phyloP scores from a whole-genome alignment of 92 coral and sea anemone species.

The Montipora capitata region DNA sequence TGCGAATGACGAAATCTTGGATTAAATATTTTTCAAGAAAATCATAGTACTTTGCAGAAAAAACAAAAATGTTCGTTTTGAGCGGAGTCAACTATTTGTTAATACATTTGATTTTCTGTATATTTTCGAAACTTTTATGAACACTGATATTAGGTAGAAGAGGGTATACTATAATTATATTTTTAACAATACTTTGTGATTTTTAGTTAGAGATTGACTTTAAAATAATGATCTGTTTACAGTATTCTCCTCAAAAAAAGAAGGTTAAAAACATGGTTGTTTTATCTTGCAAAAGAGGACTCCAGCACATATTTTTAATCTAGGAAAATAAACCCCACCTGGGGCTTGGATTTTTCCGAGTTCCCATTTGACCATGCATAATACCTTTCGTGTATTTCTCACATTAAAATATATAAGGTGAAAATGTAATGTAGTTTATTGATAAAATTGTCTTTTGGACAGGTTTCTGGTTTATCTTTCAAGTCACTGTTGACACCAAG shows the following conservation, averaged over 20 bases:
- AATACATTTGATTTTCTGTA: too few relatives aligned
- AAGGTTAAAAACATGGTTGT: background rate
- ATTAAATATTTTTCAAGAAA: background rate
- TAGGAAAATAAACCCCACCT: too few relatives aligned
- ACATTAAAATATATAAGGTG: background rate
- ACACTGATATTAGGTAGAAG: too few relatives aligned
- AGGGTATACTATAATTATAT: too few relatives aligned
- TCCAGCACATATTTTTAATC: background rate
- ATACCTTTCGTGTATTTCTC: background rate
- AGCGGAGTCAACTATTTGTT: too few relatives aligned
- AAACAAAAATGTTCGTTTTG: background rate
- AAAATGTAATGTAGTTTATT: background rate
- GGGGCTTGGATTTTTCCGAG: too few relatives aligned
- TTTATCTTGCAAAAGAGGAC: background rate
- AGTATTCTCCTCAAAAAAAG: background rate
- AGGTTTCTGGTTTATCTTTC: too few relatives aligned
- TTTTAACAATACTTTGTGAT: too few relatives aligned
- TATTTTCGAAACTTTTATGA: too few relatives aligned
- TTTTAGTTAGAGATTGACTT: background rate
- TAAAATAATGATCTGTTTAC: background rate
- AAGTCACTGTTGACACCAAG: too few relatives aligned
- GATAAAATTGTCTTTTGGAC: too few relatives aligned
- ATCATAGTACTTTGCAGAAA: background rate
- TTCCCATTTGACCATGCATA: too few relatives aligned
- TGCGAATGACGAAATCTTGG: background rate